A percentile compares a stretch with the other conserved stretches of the same genome.
Evolutionary conservation across 2,888 invertebrate species (phyloP).

Genomic region (Amphipyra berbera): DNA sequence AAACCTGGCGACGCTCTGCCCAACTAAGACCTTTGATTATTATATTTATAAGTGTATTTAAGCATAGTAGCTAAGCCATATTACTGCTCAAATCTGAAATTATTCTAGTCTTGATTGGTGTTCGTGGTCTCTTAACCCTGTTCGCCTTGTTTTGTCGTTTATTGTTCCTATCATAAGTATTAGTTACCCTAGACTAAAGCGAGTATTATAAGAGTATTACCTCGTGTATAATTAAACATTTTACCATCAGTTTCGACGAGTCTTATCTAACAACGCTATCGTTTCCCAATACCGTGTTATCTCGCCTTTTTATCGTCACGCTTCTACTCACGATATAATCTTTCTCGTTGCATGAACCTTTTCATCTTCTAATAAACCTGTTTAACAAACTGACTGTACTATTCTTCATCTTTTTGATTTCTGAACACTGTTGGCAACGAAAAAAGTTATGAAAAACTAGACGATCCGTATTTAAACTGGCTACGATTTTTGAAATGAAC

Average conservation of each 20-base stretch:
- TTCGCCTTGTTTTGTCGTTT: not conserved
- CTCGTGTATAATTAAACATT: not conserved
- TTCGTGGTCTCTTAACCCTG: not conserved
- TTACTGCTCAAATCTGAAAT: slow-evolving; percentile 10
- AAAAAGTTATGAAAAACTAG: slow-evolving; percentile 15
- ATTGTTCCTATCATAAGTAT: slow-evolving; percentile 3
- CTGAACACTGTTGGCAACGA: slow-evolving; percentile 31
- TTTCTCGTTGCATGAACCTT: slow-evolving; percentile 35
- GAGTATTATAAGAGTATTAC: slow-evolving; percentile 2
- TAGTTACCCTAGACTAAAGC: not conserved
- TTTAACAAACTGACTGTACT: slow-evolving; percentile 7
- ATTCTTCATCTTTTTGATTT: not conserved
- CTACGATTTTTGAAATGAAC: not conserved
- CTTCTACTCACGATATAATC: slow-evolving; percentile 35
- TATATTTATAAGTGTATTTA: too few species aligned
- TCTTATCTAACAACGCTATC: slow-evolving; percentile 28
- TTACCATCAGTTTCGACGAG: slow-evolving; percentile 15
- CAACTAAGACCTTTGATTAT: too few species aligned
- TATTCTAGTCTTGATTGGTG: slow-evolving; percentile 14
- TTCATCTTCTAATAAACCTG: slow-evolving; percentile 13
- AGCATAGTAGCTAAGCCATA: too few species aligned
- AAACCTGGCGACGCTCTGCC: too few species aligned
- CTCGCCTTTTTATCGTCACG: slow-evolving; percentile 38
- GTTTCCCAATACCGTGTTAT: slow-evolving; percentile 29
- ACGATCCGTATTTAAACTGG: not conserved